phyloP scores from a whole-genome alignment of 2,797 vertebrate genomes.

The Loris lydekkerianus region DNA sequence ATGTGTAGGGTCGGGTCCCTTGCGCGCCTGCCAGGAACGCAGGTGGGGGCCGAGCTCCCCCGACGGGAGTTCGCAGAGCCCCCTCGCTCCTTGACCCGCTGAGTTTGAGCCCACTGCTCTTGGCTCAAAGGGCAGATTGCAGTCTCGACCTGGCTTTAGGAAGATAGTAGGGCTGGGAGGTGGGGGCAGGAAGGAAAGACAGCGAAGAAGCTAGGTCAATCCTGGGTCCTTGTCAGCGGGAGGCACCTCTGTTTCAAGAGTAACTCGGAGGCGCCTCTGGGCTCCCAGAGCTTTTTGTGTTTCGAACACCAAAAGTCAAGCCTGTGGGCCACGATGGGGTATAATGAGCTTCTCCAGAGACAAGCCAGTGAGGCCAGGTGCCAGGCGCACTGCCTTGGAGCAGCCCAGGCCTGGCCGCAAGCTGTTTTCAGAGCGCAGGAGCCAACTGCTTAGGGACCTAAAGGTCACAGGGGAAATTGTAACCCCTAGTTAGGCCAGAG shows the following conservation, averaged over 20 bases:
- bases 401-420: neutral
- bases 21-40: neutral
- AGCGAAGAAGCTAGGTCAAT: neutral
- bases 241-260: neutral
- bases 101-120: neutral
- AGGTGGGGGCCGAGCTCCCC: neutral
- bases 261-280: neutral
- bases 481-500: neutral
- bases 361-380: rapidly evolving
- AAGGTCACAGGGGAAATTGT: neutral
- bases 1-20: constrained; percentile 35
- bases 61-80: neutral
- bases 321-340: too few species aligned
- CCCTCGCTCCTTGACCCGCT: rapidly evolving
- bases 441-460: neutral
- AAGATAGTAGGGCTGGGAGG: neutral
- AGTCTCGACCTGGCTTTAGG: neutral
- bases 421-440: neutral
- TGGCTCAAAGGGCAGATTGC: neutral
- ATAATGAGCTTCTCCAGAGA: neutral
- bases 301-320: neutral
- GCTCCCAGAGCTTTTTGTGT: neutral
- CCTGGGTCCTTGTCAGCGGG: neutral
- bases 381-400: neutral
- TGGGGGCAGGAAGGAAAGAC: neutral